A percentile compares a stretch with the other conserved stretches of the same genome.
These are phyloP conservation scores for Drosophila insularis DNA, from an alignment of 1,140 invertebrate genomes.

Conservation along the genomic window DNA sequence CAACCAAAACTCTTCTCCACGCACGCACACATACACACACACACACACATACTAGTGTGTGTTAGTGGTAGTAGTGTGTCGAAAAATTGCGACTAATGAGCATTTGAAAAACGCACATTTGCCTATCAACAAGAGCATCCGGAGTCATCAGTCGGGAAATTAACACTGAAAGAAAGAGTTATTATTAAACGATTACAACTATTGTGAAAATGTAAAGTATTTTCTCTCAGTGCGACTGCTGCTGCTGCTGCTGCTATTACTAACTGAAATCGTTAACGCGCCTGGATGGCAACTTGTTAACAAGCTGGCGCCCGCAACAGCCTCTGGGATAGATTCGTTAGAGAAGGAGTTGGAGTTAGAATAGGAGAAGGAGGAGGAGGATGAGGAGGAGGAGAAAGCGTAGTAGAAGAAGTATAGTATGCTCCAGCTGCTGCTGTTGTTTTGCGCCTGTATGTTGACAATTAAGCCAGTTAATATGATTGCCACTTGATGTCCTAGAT, in stretches of 20 bases:
- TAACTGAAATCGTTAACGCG: slow-evolving; percentile 53
- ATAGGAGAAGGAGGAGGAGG: neutral
- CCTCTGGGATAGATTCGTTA: slow-evolving; percentile 32
- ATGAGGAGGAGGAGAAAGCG: too few relatives aligned
- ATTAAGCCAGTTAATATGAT: slow-evolving; percentile 78
- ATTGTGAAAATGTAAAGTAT: too few relatives aligned
- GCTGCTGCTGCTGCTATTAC: slow-evolving; percentile 1
- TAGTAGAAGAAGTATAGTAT: too few relatives aligned
- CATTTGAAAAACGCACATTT: slow-evolving; percentile 76
- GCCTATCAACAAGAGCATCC: slow-evolving; percentile 53
- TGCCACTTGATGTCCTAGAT: slow-evolving; percentile 75
- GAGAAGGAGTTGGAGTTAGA: slow-evolving; percentile 20
- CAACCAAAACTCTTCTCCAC: slow-evolving; percentile 43
- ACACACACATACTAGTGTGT: neutral
- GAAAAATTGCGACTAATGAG: slow-evolving; percentile 75
- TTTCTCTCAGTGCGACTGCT: slow-evolving; percentile 16
- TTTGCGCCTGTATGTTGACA: slow-evolving; percentile 67
- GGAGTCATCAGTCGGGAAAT: neutral
- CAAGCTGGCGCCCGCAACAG: slow-evolving; percentile 69
- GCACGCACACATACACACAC: too few relatives aligned
- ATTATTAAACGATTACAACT: neutral
- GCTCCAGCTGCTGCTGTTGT: slow-evolving; percentile 25
- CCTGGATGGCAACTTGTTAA: slow-evolving; percentile 70
- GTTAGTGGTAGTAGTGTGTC: slow-evolving; percentile 36
- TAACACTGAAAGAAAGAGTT: neutral